Evolutionary conservation across 2,888 invertebrate species (phyloP), one percentile per base, ranked within the genome.

Genomic region (Carpatolechia fugitivella): DNA sequence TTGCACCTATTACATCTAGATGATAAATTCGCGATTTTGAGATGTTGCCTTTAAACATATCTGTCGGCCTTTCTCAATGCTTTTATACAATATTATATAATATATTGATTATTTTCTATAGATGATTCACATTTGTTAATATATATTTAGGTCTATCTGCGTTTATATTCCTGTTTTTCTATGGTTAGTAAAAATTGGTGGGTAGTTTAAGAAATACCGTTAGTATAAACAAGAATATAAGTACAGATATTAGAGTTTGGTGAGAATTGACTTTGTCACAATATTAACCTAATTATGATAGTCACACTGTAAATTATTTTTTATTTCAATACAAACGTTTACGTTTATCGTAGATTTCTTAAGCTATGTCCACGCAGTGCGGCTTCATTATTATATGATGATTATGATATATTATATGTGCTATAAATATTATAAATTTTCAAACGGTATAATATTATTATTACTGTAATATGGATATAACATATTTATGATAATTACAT

Each of bases 31-130:
- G 87, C 84, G 78, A 80, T 76, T 70, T 80, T 76, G 76, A 81
- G 83, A 82, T 84, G 82, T 82, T 85, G 89, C 89, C 89, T 76
- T 79, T 82, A 87, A 89, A 90, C 89, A 90, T 90, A 90, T 90
- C 73, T 74, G 81, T 88, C 84, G 89, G 89, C 89, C 71, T 72
- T 86, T 88, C 87, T 88, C 88, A 82, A 74, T 49, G 31, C 47
- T 54, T 48, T 30, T 36, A 16, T 46, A 13, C 30, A 14, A n/a
- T n/a, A n/a, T n/a, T 33, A 18, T 24, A 24, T 48, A 24, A 50
- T 3, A 36, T 16, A 11, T 16, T 6, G 3, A 24, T 36, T 50
- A 50, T 36, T 38, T 38, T 24, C 38, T 38, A 29, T 20, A 29
- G 13, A n/a, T n/a, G n/a, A 24, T 24, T 38, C 13, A 24, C 14